Percentiles rank a stretch among this genome's conserved stretches.
These are phyloP conservation scores for Chiroxiphia lanceolata DNA, from an alignment of 2,797 vertebrate genomes.

Conservation along the genomic window DNA sequence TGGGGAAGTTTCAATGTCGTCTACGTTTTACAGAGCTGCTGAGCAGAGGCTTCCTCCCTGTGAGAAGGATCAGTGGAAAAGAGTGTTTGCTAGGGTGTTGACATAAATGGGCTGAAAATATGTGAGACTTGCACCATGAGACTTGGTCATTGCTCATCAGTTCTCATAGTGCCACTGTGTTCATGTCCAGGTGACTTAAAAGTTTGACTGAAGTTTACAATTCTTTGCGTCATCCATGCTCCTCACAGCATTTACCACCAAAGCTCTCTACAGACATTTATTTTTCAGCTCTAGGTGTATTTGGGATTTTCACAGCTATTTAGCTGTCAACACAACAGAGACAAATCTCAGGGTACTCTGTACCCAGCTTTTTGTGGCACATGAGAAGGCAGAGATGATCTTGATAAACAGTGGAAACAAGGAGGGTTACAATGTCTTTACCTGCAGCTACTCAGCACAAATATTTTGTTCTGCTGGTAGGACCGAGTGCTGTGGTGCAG, in stretches of 20 bases:
- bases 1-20: rapidly evolving
- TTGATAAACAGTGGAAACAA: background rate
- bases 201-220: background rate
- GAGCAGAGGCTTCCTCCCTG: background rate
- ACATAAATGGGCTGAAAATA: background rate
- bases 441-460: background rate
- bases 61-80: background rate
- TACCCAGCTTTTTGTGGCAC: background rate
- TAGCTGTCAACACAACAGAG: background rate
- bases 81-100: background rate
- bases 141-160: background rate
- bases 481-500: rapidly evolving
- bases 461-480: background rate
- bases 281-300: background rate
- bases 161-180: background rate
- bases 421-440: background rate
- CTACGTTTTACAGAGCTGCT: background rate
- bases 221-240: background rate
- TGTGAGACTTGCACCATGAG: background rate
- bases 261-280: background rate
- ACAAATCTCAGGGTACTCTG: background rate
- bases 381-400: background rate
- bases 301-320: background rate
- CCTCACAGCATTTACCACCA: background rate
- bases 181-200: background rate